Percentiles rank a stretch among this genome's conserved stretches.
Conservation (phyloP, 92 coral and sea anemone genomes). For the Bergia sp. region DNA sequence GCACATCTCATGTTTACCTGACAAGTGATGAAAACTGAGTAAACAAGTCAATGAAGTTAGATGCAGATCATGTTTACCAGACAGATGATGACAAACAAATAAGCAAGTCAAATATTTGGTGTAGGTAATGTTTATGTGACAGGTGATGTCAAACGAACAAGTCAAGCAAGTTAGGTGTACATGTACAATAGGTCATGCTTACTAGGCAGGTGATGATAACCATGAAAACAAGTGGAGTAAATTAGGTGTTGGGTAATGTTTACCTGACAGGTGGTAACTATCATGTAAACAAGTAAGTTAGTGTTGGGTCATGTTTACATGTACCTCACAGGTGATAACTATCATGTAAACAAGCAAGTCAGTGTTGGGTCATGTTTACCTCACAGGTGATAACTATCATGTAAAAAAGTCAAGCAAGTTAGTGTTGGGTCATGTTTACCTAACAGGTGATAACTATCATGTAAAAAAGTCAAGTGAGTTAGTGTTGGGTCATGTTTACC, state of each 20-base stretch:
- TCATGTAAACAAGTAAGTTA: background rate
- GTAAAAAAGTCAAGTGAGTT: no score
- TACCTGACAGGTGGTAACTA: no score
- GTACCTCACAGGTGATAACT: slow-evolving; percentile 7
- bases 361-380: slow-evolving; percentile 49
- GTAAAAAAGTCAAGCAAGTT: slow-evolving; percentile 23
- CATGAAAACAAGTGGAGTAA: slow-evolving; percentile 50
- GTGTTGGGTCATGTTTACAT: no score
- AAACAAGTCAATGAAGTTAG: no score
- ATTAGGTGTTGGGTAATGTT: no score
- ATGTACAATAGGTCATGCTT: background rate
- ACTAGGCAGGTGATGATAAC: slow-evolving; percentile 95
- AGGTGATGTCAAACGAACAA: no score
- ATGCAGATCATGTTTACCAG: slow-evolving; percentile 56
- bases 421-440: no score
- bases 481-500: slow-evolving; percentile 48
- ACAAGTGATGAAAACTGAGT: no score
- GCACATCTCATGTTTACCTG: background rate
- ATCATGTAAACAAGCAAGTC: no score
- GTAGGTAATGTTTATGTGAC: no score
- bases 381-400: slow-evolving; percentile 93
- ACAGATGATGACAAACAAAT: slow-evolving; percentile 95
- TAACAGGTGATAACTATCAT: no score
- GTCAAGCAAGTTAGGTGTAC: no score
- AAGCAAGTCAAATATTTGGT: background rate